Evolutionary conservation across 2,888 invertebrate species (phyloP), one percentile per base, ranked within the genome.

Genomic region (Apoderus coryli): DNA sequence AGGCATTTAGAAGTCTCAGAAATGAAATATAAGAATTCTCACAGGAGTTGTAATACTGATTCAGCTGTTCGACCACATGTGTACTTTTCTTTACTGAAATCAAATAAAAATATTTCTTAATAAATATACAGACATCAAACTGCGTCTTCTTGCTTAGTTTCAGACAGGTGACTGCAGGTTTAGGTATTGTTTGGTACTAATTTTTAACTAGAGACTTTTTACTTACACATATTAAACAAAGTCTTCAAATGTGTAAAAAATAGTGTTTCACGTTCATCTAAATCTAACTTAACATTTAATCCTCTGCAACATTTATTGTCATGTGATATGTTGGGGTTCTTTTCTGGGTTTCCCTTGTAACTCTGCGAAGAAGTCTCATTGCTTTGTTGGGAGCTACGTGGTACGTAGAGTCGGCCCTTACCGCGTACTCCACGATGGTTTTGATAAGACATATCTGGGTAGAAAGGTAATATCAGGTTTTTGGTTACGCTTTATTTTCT

Each of bases 11-110:
- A 41, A 76, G 63, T 35, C 65, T 53, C 33, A 77, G 51, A 14
- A 63, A 64, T 34, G 69, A 60, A 43, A 67, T 60, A 48, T 67
- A 74, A 3, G 75, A 70, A 52, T 77, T 72, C 35, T 62, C 60
- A 14, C 48, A 49, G 3, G 36, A 33, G 26, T 46, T 46, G 33
- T 55, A 59, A 41, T 54, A 51, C 6, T 48, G 42, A 19, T 53
- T 48, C 7, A 61, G 38, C 44, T 52, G 54, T 27, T 47, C 49
- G 11, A 51, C 43, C 9, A 60, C 54, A 12, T 49, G 49, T 3
- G 53, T 52, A 40, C 59, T 57, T 37, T 50, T 56, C 40, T 59
- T 60, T 37, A 59, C 56, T 55, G 29, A 12, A 50, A 53, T 16
- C 27, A 32, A 30, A 19, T 7, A 19, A n/a, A n/a, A 19, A 19